Conservation (phyloP, 2,113 vertebrate genomes). For the Gadus chalcogrammus region DNA sequence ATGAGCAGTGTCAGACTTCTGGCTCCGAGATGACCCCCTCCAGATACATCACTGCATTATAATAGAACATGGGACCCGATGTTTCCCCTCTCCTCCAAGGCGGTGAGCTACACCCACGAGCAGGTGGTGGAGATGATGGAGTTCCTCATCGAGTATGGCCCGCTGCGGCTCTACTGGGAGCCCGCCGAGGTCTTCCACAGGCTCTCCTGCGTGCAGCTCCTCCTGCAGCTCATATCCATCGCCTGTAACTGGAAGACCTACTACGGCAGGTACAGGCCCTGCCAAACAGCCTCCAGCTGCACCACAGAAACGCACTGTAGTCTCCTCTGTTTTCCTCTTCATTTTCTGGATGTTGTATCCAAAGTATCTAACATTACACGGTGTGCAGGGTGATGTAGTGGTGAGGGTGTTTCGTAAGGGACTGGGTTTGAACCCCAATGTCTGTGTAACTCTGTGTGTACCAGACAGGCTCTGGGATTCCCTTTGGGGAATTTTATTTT, state of each 20-base stretch:
- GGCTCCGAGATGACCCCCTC: not conserved
- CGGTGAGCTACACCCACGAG: constrained; percentile 91
- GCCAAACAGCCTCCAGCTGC: not conserved
- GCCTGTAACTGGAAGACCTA: constrained; percentile 98
- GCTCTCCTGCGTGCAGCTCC: constrained; percentile 92
- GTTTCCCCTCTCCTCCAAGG: constrained; percentile 72
- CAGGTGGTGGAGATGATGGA: constrained; percentile 99
- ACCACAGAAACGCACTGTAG: not conserved
- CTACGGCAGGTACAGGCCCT: constrained; percentile 86
- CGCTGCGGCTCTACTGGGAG: constrained; percentile 93
- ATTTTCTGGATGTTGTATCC: no score
- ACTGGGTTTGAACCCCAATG: no score
- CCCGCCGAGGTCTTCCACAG: constrained; percentile 97
- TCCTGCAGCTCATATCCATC: constrained; percentile 95
- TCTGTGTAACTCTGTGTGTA: no score
- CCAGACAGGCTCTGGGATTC: no score
- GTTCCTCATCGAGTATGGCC: constrained; percentile 93
- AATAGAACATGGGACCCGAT: not conserved
- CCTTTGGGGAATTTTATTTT: no score
- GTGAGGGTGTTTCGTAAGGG: no score
- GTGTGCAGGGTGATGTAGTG: no score
- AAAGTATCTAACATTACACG: no score
- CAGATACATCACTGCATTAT: not conserved
- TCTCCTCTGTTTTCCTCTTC: no score
- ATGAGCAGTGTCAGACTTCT: not conserved